Percentiles rank a stretch among this genome's conserved stretches.
phyloP scores from a whole-genome alignment of 2,888 invertebrate species.

The Alviniconcha strummeri region DNA sequence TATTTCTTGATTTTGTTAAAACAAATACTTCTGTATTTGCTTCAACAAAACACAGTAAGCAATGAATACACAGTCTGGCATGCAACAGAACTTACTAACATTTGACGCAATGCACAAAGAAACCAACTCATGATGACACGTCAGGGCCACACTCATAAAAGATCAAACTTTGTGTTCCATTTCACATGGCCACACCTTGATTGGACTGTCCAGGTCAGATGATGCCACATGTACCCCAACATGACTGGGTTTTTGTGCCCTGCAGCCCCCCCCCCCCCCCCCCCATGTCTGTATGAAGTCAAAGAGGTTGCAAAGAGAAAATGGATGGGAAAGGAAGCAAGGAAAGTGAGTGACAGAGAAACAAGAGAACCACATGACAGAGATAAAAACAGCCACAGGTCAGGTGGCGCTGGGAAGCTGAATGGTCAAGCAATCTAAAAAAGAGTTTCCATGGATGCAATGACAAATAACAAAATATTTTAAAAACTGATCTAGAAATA shows the following conservation, averaged over 20 bases:
- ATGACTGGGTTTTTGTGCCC: constrained; percentile 84
- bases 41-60: background rate
- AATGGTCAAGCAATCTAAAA: no score
- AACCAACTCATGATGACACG: constrained; percentile 62
- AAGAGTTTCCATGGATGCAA: no score
- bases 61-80: background rate
- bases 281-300: no score
- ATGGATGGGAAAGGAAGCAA: no score
- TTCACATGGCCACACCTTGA: constrained; percentile 84
- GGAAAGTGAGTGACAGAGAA: no score
- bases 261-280: constrained; percentile 32
- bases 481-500: no score
- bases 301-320: no score
- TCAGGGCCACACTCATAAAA: constrained; percentile 81
- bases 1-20: background rate
- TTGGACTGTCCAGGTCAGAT: constrained; percentile 89
- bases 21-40: background rate
- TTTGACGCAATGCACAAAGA: background rate
- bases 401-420: no score
- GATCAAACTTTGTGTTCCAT: constrained; percentile 80
- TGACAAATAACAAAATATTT: no score
- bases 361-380: no score
- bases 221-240: constrained; percentile 88
- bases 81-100: background rate
- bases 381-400: no score